Evolutionary conservation across 30 jellyfish, hydroid and myxozoan species (phyloP).

Genomic region (Aurelia coerulea): DNA sequence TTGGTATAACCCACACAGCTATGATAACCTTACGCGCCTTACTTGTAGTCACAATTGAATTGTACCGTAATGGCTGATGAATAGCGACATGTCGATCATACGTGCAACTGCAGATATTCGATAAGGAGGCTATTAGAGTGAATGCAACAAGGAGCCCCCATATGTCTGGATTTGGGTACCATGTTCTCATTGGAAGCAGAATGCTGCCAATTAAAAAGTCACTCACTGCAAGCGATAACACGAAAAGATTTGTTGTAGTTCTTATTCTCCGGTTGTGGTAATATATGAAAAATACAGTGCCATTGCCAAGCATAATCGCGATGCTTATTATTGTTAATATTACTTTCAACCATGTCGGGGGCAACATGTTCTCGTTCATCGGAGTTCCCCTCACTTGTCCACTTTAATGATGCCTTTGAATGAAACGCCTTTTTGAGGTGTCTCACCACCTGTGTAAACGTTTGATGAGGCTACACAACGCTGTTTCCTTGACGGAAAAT

Average conservation of each 20-base stretch:
- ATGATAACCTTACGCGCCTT: constrained; percentile 31
- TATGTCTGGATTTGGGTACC: constrained; percentile 26
- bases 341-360: constrained; percentile 23
- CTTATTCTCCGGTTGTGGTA: constrained; percentile 38
- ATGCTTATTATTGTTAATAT: constrained; percentile 29
- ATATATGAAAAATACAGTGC: constrained; percentile 41
- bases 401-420: background rate
- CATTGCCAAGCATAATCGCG: constrained; percentile 46
- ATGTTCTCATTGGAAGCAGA: constrained; percentile 37
- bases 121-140: constrained; percentile 67
- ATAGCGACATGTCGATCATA: constrained; percentile 77
- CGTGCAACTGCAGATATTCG: constrained; percentile 75
- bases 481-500: too few relatives aligned
- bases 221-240: constrained; percentile 64
- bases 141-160: constrained; percentile 64
- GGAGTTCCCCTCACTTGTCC: background rate
- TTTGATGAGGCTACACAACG: too few relatives aligned
- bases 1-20: constrained; percentile 63
- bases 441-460: too few relatives aligned
- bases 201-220: constrained; percentile 70
- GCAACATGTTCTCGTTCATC: background rate
- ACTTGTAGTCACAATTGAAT: constrained; percentile 51
- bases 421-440: background rate
- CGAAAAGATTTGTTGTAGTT: constrained; percentile 58
- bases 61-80: constrained; percentile 77